Evolutionary conservation across 2,888 invertebrate species (phyloP).

Genomic region (Cheilosia vulpina): DNA sequence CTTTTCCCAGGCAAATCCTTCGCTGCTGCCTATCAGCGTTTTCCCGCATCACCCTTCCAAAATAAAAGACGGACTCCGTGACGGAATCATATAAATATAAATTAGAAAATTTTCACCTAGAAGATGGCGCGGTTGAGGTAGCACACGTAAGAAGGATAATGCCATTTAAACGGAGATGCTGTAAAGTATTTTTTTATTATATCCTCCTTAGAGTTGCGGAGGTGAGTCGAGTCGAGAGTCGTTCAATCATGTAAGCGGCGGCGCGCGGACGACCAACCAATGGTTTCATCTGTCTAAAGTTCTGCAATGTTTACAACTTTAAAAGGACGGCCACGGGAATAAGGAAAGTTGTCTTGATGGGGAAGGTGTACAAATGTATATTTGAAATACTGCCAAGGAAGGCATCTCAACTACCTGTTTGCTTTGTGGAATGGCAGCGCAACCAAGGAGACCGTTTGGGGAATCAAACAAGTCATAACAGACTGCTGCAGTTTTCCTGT

Average conservation of each 20-base stretch:
- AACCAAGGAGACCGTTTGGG: constrained; percentile 36
- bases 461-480: constrained; percentile 42
- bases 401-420: constrained; percentile 66
- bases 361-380: constrained; percentile 1
- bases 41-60: constrained; percentile 9
- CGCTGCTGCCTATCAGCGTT: constrained; percentile 38
- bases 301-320: constrained; percentile 48
- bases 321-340: constrained; percentile 52
- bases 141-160: constrained; percentile 34
- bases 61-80: constrained; percentile 45
- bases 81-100: constrained; percentile 68
- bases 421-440: constrained; percentile 3
- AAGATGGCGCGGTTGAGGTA: background rate
- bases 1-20: constrained; percentile 33
- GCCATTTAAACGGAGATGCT: constrained; percentile 51
- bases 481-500: constrained; percentile 12
- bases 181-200: constrained; percentile 21
- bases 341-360: constrained; percentile 22
- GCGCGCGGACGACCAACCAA: background rate
- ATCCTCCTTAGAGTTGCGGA: background rate
- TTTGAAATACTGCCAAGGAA: background rate
- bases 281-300: constrained; percentile 26
- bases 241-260: constrained; percentile 37
- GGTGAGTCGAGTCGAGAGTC: constrained; percentile 32
- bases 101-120: constrained; percentile 64